phyloP scores from a whole-genome alignment of 1,140 invertebrate species.

The Nephotettix cincticeps region DNA sequence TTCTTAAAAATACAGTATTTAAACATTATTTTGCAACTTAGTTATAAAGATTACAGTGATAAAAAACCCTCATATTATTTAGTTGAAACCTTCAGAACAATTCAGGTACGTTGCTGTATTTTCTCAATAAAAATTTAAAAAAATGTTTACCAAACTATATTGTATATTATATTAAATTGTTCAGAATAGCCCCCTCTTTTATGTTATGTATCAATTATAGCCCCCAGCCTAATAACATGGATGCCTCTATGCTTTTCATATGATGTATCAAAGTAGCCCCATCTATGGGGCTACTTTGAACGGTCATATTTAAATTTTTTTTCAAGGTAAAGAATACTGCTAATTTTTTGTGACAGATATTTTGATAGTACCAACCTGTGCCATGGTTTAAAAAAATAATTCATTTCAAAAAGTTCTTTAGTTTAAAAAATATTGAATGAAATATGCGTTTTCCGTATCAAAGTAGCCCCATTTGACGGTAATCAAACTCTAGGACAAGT shows the following conservation, averaged over 20 bases:
- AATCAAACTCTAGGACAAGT: neutral
- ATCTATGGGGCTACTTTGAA: neutral
- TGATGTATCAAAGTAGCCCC: conserved; percentile 2
- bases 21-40: no score
- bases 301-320: neutral
- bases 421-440: neutral
- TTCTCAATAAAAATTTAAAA: neutral
- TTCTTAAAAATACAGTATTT: no score
- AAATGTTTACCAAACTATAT: neutral
- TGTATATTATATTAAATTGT: no score
- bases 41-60: no score
- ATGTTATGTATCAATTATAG: no score
- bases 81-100: neutral
- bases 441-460: neutral
- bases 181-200: no score
- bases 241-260: neutral
- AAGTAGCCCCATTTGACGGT: conserved; percentile 12
- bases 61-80: no score
- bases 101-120: neutral
- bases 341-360: neutral
- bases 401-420: neutral
- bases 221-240: no score
- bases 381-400: neutral
- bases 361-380: neutral
- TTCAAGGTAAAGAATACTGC: neutral